Conservation (phyloP, 2,113 vertebrate genomes). For the Platysternon megacephalum region DNA sequence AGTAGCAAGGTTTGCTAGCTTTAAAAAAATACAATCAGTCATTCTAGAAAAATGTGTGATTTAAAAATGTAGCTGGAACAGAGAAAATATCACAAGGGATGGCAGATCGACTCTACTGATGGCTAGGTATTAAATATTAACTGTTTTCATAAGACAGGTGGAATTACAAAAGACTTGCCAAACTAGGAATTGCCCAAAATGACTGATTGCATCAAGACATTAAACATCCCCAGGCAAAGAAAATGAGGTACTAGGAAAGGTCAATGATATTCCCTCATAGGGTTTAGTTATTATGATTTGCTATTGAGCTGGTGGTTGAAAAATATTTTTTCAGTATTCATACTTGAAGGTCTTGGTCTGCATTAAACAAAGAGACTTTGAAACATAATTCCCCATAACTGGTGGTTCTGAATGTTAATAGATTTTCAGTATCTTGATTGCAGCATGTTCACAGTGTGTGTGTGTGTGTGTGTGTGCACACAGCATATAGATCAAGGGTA, state of each 20-base stretch:
- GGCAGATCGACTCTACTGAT: background rate
- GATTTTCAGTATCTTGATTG: background rate
- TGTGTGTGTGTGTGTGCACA: background rate
- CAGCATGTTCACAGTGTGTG: background rate
- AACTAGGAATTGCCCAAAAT: background rate
- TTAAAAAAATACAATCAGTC: background rate
- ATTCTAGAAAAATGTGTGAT: background rate
- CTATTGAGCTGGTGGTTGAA: slow-evolving; percentile 18
- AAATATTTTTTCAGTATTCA: slow-evolving; percentile 14
- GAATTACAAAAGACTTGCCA: slow-evolving; percentile 1
- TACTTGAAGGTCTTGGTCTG: slow-evolving; percentile 16
- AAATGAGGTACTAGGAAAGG: slow-evolving; percentile 61
- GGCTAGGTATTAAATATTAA: slow-evolving; percentile 24
- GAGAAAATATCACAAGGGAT: slow-evolving; percentile 20
- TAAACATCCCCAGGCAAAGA: slow-evolving; percentile 63
- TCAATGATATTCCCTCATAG: slow-evolving; percentile 41
- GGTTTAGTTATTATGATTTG: slow-evolving; percentile 35
- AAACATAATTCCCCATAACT: background rate
- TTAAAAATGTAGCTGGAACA: slow-evolving; percentile 36
- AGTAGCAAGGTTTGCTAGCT: background rate
- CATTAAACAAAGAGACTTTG: background rate
- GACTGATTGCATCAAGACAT: slow-evolving; percentile 55
- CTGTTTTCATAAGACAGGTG: background rate
- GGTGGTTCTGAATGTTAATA: background rate
- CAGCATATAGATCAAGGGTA: background rate